Base-by-base conservation (phyloP, 2,888 invertebrate species). In the Conchocele bisecta region DNA sequence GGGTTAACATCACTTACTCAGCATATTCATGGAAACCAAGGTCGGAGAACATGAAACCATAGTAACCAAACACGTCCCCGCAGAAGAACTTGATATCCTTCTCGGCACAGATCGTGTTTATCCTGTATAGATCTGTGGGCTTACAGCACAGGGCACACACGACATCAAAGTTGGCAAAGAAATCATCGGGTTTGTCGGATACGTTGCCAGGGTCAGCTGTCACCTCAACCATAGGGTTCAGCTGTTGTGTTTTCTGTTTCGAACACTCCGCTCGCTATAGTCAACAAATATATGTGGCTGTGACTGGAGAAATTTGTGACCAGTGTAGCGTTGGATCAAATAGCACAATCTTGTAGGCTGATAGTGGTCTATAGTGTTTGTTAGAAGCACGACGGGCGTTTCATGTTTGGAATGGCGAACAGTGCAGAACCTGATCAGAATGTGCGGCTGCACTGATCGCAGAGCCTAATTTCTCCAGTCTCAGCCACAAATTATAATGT, bases 171-270 rank as follows among this genome's bases (percentile, higher is more conserved):
- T 91, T 82, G 15, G 83, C 77, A 86, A 96, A 97, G 89, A 93
- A 98, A 1, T 93, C 93, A 51, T 94, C 94, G 0, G 94, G 92
- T 85, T 97, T 95, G 29, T 94, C 92, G 13, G 93, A 92, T 0
- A 96, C 92, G 86, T 95, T 95, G 4, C 82, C 79, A 4, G 83
- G 76, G 42, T 91, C 91, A 7, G 91, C 90, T 0, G 92, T 93
- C 42, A 99, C 94, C 80, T 95, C 94, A 0, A 99, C 99, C 95
- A 98, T 96, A 0, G 98, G 97, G 92, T 99, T 99, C 79, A 99
- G 93, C 59, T 94, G 94, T 87, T 95, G 95, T 0, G 97, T 95
- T 85, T 96, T 93, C 51, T 93, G 92, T 46, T 96, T 89, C 0
- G 97, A 96, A 42, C 95, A 95, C 90, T 95, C 95, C 0, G 98